A percentile compares a stretch with the other conserved stretches of the same genome.
phyloP scores from a whole-genome alignment of 1,140 invertebrate genomes.

The Mercenaria mercenaria region DNA sequence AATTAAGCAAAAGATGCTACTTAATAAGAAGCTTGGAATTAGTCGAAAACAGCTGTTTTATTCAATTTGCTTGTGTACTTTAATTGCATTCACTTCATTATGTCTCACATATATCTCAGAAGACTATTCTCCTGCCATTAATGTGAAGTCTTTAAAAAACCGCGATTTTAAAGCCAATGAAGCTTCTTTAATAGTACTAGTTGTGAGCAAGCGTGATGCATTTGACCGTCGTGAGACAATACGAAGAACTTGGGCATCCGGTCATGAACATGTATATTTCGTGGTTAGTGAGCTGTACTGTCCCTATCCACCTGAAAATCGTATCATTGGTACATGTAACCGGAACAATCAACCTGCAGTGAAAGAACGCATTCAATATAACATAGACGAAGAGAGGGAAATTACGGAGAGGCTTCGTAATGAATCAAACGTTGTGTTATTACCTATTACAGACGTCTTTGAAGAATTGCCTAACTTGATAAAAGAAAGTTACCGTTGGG shows the following conservation, averaged over 20 bases:
- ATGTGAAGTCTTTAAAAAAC: no score
- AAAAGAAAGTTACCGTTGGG: neutral
- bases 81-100: no score
- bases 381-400: neutral
- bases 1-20: no score
- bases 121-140: no score
- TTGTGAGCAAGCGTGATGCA: neutral
- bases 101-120: no score
- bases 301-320: neutral
- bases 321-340: neutral
- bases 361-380: no score
- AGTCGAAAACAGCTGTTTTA: no score
- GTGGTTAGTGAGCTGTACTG: neutral
- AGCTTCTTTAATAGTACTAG: no score
- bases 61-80: no score
- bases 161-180: no score
- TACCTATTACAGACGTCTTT: neutral
- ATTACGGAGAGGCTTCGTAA: neutral
- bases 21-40: no score
- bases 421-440: neutral
- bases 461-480: neutral
- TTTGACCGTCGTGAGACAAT: neutral
- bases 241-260: neutral
- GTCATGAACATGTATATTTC: neutral
- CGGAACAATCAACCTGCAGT: neutral